phyloP scores from a whole-genome alignment of 92 coral and sea anemone genomes.

The Heliopora coerulea region DNA sequence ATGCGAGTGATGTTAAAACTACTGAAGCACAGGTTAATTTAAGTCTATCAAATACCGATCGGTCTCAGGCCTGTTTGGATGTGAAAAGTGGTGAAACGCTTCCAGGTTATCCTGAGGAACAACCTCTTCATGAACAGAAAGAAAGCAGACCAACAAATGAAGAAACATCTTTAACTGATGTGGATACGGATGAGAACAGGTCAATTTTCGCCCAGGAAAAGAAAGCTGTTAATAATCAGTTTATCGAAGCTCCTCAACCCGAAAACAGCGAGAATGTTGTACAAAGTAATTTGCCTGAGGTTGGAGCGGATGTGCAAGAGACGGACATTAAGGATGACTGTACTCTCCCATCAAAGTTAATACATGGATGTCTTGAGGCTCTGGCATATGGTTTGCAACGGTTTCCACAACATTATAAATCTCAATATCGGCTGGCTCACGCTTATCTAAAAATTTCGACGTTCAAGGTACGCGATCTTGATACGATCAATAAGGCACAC shows the following conservation, averaged over 20 bases:
- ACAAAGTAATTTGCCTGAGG: too few species aligned
- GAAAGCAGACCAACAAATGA: neutral
- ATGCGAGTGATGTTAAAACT: neutral
- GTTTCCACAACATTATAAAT: conserved; percentile 97
- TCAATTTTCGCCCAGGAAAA: neutral
- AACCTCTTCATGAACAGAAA: neutral
- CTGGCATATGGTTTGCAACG: conserved; percentile 82
- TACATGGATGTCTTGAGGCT: conserved; percentile 76
- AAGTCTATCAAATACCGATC: neutral
- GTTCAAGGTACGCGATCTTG: conserved; percentile 70
- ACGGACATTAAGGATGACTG: neutral
- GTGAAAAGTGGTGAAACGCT: conserved; percentile 24
- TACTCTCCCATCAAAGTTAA: conserved; percentile 36
- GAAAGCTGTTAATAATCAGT: neutral
- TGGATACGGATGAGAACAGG: neutral
- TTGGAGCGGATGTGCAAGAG: conserved; percentile 1
- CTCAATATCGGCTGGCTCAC: conserved; percentile 92
- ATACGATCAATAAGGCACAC: too few species aligned
- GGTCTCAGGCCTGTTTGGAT: neutral
- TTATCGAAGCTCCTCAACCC: too few species aligned
- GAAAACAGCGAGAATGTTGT: too few species aligned
- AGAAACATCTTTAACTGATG: conserved; percentile 7
- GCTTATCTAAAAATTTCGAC: conserved; percentile 66
- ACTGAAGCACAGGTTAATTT: neutral
- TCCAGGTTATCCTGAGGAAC: neutral